A percentile compares a stretch with the other conserved stretches of the same genome.
These are phyloP conservation scores for Xenopus laevis DNA, from an alignment of 2,113 vertebrate genomes.

Conservation along the genomic window DNA sequence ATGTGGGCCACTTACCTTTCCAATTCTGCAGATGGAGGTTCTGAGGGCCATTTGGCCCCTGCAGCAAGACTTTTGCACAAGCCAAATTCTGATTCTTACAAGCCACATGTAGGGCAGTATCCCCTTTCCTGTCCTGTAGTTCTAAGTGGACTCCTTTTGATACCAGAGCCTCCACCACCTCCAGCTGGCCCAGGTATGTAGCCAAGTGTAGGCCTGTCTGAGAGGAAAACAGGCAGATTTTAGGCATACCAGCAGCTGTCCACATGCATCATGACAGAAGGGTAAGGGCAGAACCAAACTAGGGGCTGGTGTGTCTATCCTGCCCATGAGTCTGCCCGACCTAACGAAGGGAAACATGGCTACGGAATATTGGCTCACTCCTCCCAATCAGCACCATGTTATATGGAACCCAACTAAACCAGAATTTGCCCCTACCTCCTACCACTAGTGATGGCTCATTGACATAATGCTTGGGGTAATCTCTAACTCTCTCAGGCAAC, in stretches of 20 bases:
- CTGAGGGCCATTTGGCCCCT: constrained; percentile 39
- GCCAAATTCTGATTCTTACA: constrained; percentile 71
- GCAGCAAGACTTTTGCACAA: constrained; percentile 62
- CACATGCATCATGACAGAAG: not conserved
- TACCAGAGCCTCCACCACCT: constrained; percentile 71
- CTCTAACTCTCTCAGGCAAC: no score
- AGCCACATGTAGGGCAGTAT: constrained; percentile 88
- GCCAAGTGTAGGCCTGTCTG: constrained; percentile 59
- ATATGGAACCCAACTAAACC: no score
- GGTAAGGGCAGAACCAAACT: not conserved
- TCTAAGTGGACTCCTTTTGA: constrained; percentile 70
- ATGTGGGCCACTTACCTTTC: constrained; percentile 61
- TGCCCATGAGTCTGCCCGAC: no score
- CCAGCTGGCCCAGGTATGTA: constrained; percentile 78
- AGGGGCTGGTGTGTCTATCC: not conserved
- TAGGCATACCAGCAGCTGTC: no score
- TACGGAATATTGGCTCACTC: no score
- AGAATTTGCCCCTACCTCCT: no score
- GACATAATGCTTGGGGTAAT: no score
- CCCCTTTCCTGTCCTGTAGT: constrained; percentile 88
- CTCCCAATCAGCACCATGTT: no score
- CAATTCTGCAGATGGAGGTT: constrained; percentile 74
- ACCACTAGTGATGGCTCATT: no score
- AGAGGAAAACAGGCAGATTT: not conserved
- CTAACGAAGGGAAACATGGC: no score